These are phyloP conservation scores for Cataglyphis altisquamis DNA, from an alignment of 2,888 invertebrate genomes.

Conservation along the genomic window DNA sequence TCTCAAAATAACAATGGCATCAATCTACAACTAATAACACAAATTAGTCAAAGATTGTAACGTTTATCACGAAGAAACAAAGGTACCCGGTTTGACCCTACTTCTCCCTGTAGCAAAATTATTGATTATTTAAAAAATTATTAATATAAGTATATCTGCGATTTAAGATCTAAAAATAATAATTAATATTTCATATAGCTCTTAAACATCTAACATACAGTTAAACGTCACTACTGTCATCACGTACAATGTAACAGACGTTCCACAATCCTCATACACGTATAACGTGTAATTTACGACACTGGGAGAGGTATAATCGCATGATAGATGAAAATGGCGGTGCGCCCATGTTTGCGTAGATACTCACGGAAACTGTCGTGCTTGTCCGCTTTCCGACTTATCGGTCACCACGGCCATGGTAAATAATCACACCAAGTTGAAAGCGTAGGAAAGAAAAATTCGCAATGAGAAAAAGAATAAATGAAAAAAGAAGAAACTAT, in stretches of 20 bases:
- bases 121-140: constrained; percentile 9
- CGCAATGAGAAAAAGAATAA: constrained; percentile 7
- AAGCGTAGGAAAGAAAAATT: constrained; percentile 15
- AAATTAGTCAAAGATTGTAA: too few species aligned
- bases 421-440: constrained; percentile 38
- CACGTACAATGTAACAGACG: not conserved
- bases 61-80: too few species aligned
- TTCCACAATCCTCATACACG: not conserved
- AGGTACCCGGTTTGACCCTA: too few species aligned
- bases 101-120: not conserved
- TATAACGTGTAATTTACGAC: constrained; percentile 33
- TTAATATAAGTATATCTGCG: not conserved
- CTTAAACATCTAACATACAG: not conserved
- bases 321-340: constrained; percentile 51
- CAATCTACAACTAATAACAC: too few species aligned
- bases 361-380: constrained; percentile 25
- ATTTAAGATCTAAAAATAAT: not conserved
- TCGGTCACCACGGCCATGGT: constrained; percentile 28
- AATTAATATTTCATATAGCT: not conserved
- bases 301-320: constrained; percentile 31
- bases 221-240: not conserved
- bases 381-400: constrained; percentile 26
- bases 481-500: not conserved
- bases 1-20: too few species aligned
- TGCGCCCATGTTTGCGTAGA: constrained; percentile 28